These are phyloP conservation scores for Aphelenchoides bicaudatus DNA, from an alignment of 2,888 invertebrate species.

Conservation along the genomic window DNA sequence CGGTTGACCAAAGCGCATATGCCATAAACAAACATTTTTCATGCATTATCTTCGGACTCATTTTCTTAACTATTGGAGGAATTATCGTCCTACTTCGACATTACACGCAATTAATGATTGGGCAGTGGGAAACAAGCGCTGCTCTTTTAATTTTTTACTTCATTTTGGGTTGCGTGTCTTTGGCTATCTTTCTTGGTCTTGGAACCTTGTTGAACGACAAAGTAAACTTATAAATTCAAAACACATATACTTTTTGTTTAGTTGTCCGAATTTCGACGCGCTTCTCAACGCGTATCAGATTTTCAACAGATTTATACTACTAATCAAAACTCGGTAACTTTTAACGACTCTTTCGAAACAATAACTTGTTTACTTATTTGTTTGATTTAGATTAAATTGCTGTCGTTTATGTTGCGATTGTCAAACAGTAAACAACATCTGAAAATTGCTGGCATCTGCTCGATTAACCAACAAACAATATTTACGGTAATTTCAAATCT, in stretches of 20 bases:
- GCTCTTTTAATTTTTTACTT: constrained; percentile 5
- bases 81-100: constrained; percentile 11
- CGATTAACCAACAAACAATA: constrained; percentile 21
- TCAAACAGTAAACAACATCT: constrained; percentile 13
- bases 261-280: constrained; percentile 22
- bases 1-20: constrained; percentile 21
- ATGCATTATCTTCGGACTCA: constrained; percentile 11
- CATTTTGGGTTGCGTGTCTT: not conserved
- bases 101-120: constrained; percentile 20
- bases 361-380: constrained; percentile 6
- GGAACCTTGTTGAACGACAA: constrained; percentile 20
- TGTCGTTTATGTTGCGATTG: constrained; percentile 24
- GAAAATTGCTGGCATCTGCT: constrained; percentile 21
- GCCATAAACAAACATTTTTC: constrained; percentile 20
- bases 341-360: not conserved
- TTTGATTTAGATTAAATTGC: constrained; percentile 20
- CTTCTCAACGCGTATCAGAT: constrained; percentile 24
- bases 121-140: constrained; percentile 18
- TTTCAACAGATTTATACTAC: constrained; percentile 23
- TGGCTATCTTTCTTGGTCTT: constrained; percentile 8
- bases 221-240: constrained; percentile 1
- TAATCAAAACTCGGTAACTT: constrained; percentile 17
- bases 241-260: constrained; percentile 8
- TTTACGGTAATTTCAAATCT: constrained; percentile 16
- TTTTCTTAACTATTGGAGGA: constrained; percentile 19